Percentiles rank a stretch among this genome's conserved stretches.
Evolutionary conservation across 2,113 vertebrate species (phyloP).

Genomic region (Hemiscyllium ocellatum): DNA sequence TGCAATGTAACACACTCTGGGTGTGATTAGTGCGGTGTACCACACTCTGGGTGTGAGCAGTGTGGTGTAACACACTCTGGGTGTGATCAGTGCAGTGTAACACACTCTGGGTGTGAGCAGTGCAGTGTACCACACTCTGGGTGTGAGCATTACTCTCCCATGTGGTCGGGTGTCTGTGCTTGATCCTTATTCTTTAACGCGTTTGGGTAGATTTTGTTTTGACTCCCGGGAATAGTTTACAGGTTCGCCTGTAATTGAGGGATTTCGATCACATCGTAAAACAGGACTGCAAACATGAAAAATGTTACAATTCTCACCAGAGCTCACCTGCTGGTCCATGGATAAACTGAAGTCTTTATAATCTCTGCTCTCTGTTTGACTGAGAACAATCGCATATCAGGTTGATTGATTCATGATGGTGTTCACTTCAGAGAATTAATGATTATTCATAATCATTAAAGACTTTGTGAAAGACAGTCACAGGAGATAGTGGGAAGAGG

Average conservation of each 20-base stretch:
- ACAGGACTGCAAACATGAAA: not conserved
- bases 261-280: not conserved
- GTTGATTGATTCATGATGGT: not conserved
- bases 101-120: too few relatives aligned
- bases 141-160: not conserved
- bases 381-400: not conserved
- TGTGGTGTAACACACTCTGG: not conserved
- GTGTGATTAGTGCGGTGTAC: too few relatives aligned
- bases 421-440: not conserved
- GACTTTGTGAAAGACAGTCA: not conserved
- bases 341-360: not conserved
- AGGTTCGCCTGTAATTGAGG: not conserved
- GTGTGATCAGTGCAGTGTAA: not conserved
- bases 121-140: too few relatives aligned
- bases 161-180: too few relatives aligned
- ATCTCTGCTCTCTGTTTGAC: not conserved
- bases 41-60: not conserved
- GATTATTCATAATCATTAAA: not conserved
- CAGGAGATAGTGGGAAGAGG: not conserved
- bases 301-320: not conserved
- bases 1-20: not conserved
- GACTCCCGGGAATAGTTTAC: not conserved
- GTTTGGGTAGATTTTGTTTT: not conserved
- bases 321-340: not conserved
- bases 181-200: not conserved